A percentile compares a stretch with the other conserved stretches of the same genome.
Evolutionary conservation across 2,113 vertebrate species (phyloP).

Genomic region (Nerophis ophidion): DNA sequence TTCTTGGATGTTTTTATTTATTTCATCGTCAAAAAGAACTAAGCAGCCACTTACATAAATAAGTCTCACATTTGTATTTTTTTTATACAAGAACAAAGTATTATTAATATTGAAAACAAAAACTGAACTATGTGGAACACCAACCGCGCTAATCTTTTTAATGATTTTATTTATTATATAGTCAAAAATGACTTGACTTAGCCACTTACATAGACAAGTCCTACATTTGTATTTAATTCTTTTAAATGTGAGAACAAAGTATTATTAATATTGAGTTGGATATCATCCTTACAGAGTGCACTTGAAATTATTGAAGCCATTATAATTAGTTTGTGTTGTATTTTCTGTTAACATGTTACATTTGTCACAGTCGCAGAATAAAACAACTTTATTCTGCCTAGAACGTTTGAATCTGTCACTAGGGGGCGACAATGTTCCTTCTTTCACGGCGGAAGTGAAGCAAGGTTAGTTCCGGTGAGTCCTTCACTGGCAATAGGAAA

Average conservation of each 20-base stretch:
- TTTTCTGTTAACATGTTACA: neutral
- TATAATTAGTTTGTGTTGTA: neutral
- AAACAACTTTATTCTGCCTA: neutral
- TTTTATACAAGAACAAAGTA: neutral
- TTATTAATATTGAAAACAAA: too few relatives aligned
- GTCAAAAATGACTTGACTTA: neutral
- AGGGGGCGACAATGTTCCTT: neutral
- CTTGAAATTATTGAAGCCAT: neutral
- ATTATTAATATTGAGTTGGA: too few relatives aligned
- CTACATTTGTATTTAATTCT: neutral
- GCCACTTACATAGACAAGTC: neutral
- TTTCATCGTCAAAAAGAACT: neutral
- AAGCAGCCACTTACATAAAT: neutral
- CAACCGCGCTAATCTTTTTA: neutral
- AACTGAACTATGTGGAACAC: too few relatives aligned
- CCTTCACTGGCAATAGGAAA: neutral
- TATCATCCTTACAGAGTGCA: neutral
- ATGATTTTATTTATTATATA: neutral
- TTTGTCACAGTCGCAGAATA: neutral
- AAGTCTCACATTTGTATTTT: neutral
- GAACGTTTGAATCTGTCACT: neutral
- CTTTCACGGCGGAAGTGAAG: conserved; percentile 1
- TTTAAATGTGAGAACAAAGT: neutral
- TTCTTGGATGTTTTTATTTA: neutral
- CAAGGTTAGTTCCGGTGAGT: neutral